phyloP scores from a whole-genome alignment of 2,797 vertebrate species.

The Sphaeramia orbicularis region DNA sequence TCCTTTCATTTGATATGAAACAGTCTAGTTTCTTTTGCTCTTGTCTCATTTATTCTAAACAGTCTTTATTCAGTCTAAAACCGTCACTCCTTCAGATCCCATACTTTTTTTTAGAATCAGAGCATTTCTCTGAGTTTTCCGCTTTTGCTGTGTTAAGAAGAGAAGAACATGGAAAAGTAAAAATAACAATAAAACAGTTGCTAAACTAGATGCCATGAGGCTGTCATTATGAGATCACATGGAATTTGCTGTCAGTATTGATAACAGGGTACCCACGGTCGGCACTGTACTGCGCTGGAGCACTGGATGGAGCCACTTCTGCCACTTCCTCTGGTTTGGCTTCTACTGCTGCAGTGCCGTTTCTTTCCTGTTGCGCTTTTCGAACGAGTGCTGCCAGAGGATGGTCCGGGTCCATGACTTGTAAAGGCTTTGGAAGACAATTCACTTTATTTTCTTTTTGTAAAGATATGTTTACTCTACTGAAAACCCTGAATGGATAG shows the following conservation, averaged over 20 bases:
- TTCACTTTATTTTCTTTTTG: neutral
- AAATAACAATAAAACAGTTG: neutral
- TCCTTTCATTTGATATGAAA: neutral
- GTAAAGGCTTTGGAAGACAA: constrained; percentile 88
- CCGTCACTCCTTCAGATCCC: no score
- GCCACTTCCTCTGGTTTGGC: constrained; percentile 76
- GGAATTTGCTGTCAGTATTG: neutral
- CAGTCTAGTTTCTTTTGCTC: no score
- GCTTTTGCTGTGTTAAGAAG: neutral
- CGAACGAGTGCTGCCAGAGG: constrained; percentile 93
- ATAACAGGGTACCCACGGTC: constrained; percentile 89
- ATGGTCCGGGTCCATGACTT: constrained; percentile 97
- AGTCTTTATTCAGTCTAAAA: neutral
- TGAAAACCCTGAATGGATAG: no score
- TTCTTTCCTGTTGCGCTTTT: constrained; percentile 90
- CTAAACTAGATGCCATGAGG: neutral
- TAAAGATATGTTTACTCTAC: no score
- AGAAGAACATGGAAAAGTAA: constrained; percentile 11
- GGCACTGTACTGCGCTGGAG: constrained; percentile 88
- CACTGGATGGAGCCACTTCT: constrained; percentile 49
- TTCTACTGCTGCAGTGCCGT: constrained; percentile 73
- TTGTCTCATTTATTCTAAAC: neutral
- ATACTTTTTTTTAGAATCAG: neutral
- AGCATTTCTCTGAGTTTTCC: neutral
- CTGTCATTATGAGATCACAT: neutral